Evolutionary conservation across 2,113 vertebrate genomes (phyloP).

Genomic region (Psilopogon haemacephalus): DNA sequence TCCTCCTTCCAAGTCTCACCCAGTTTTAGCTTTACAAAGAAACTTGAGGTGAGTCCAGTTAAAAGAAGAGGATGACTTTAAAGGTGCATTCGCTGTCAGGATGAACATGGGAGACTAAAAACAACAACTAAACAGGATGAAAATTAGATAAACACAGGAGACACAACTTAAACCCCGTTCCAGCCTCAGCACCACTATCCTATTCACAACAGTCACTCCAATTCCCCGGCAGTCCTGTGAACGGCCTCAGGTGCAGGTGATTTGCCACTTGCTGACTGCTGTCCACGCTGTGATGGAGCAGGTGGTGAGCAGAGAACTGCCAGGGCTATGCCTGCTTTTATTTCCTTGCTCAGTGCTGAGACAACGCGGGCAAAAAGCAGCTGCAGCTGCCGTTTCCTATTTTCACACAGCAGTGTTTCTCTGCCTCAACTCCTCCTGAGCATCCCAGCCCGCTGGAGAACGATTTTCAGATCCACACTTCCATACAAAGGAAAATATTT

Average conservation of each 20-base stretch:
- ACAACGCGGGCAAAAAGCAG: neutral
- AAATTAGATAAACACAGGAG: neutral
- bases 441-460: neutral
- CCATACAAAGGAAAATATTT: neutral
- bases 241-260: neutral
- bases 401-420: neutral
- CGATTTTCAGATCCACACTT: neutral
- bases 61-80: neutral
- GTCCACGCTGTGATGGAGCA: neutral
- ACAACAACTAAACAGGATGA: neutral
- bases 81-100: neutral
- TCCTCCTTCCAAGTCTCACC: neutral
- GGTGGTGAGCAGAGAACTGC: neutral
- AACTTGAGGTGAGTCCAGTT: neutral
- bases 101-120: neutral
- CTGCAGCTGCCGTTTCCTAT: neutral
- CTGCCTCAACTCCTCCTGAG: neutral
- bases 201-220: neutral
- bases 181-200: fast-evolving
- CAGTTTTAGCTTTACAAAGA: conserved; percentile 4
- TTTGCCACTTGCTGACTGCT: neutral
- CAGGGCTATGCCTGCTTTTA: neutral
- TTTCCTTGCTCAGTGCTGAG: neutral
- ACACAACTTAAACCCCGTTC: neutral
- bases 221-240: neutral